A percentile compares a stretch with the other conserved stretches of the same genome.
These are phyloP conservation scores for Pelecanoides urinatrix DNA, from an alignment of 2,113 vertebrate genomes.

Conservation along the genomic window DNA sequence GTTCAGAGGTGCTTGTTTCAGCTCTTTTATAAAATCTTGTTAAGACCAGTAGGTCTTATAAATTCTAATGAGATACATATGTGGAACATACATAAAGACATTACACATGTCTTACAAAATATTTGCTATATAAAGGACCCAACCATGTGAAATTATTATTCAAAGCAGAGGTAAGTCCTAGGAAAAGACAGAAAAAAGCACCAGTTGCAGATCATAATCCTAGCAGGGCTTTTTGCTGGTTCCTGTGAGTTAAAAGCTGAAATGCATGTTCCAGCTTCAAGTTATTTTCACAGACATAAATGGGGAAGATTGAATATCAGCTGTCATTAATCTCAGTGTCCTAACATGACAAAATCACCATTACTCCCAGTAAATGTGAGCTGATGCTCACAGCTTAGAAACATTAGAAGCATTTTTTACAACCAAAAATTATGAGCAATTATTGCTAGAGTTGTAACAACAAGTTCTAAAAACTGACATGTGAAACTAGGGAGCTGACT, in stretches of 20 bases:
- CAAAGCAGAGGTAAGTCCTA: slow-evolving; percentile 52
- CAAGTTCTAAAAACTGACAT: not conserved
- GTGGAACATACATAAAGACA: slow-evolving; percentile 57
- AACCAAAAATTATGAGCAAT: not conserved
- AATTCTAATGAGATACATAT: slow-evolving; percentile 75
- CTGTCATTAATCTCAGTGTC: not conserved
- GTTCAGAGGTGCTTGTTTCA: slow-evolving; percentile 55
- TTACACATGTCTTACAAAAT: slow-evolving; percentile 67
- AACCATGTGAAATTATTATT: slow-evolving; percentile 55
- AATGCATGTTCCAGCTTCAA: slow-evolving; percentile 23
- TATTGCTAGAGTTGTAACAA: not conserved
- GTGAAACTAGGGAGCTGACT: not conserved
- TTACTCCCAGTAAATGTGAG: slow-evolving; percentile 1
- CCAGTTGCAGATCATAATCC: slow-evolving; percentile 56
- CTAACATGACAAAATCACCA: slow-evolving; percentile 28
- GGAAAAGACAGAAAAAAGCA: slow-evolving; percentile 46
- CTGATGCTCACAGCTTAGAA: not conserved
- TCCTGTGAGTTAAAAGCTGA: not conserved
- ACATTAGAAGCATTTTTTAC: slow-evolving; percentile 22
- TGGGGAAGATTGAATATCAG: slow-evolving; percentile 2
- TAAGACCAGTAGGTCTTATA: slow-evolving; percentile 71
- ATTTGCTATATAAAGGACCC: slow-evolving; percentile 46
- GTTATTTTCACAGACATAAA: slow-evolving; percentile 47
- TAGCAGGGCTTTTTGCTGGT: slow-evolving; percentile 34
- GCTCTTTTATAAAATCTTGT: slow-evolving; percentile 68